Percentiles rank a stretch among this genome's conserved stretches.
Evolutionary conservation across 2,888 invertebrate species (phyloP).

Genomic region (Drosophila silvestris): DNA sequence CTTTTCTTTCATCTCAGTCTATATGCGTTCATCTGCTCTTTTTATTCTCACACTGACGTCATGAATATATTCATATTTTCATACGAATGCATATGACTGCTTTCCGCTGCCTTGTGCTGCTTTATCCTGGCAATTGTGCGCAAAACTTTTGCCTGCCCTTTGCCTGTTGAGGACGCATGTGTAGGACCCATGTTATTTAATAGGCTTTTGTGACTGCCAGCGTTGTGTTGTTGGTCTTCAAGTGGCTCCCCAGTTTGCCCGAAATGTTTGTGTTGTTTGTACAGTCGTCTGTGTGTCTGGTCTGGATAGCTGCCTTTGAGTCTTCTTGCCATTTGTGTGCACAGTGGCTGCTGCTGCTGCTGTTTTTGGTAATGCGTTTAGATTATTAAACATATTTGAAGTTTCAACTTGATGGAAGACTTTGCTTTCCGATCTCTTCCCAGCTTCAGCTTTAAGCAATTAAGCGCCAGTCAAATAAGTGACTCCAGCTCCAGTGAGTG

Average conservation of each 20-base stretch:
- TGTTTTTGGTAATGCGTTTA: conserved; percentile 71
- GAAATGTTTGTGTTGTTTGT: conserved; percentile 46
- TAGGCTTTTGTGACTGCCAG: conserved; percentile 71
- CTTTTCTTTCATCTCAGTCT: conserved; percentile 39
- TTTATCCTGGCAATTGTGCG: conserved; percentile 73
- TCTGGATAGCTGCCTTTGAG: conserved; percentile 44
- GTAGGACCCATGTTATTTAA: conserved; percentile 76
- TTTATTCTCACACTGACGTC: conserved; percentile 27
- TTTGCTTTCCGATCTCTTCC: conserved; percentile 10
- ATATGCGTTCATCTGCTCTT: conserved; percentile 22
- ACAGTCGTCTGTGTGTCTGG: conserved; percentile 43
- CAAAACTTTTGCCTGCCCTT: conserved; percentile 57
- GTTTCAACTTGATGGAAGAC: conserved; percentile 22
- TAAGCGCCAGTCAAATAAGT: conserved; percentile 29
- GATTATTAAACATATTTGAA: conserved; percentile 78
- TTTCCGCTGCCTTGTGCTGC: conserved; percentile 27
- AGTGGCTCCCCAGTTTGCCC: conserved; percentile 31
- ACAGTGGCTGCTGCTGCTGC: conserved; percentile 37
- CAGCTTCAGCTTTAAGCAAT: conserved; percentile 44
- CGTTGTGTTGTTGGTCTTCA: conserved; percentile 18
- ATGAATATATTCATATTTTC: conserved; percentile 74
- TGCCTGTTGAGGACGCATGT: conserved; percentile 61
- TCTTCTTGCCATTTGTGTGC: conserved; percentile 44
- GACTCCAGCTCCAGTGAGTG: conserved; percentile 52
- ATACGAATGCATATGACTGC: conserved; percentile 53